Evolutionary conservation across 2,888 invertebrate species (phyloP).

Genomic region (Cantharis flavilabris): DNA sequence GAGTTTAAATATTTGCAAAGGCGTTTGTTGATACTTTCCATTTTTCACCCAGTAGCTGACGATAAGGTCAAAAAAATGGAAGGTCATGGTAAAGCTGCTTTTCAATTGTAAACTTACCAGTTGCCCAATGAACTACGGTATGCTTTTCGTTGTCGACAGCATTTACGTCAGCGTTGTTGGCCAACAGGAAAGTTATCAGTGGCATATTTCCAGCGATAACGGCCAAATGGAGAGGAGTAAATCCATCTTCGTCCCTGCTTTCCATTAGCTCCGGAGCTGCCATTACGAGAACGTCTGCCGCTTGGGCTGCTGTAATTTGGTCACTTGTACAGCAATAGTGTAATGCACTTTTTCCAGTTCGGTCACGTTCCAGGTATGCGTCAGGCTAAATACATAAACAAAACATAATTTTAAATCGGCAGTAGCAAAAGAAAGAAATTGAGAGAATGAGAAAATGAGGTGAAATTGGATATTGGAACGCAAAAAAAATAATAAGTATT

Average conservation of each 20-base stretch:
- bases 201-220: slow-evolving; percentile 92
- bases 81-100: too few species aligned
- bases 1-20: neutral
- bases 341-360: slow-evolving; percentile 83
- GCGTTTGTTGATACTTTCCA: neutral
- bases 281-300: slow-evolving; percentile 74
- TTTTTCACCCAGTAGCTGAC: neutral
- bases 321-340: slow-evolving; percentile 81
- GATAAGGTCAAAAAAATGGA: neutral
- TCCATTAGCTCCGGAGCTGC: slow-evolving; percentile 85
- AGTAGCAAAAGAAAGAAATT: neutral
- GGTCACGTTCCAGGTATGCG: slow-evolving; percentile 73
- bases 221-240: slow-evolving; percentile 93
- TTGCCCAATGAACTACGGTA: slow-evolving; percentile 97
- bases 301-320: slow-evolving; percentile 61
- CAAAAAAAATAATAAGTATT: too few species aligned
- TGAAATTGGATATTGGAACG: too few species aligned
- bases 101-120: slow-evolving; percentile 72
- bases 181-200: slow-evolving; percentile 82
- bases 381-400: slow-evolving; percentile 57
- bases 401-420: neutral
- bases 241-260: slow-evolving; percentile 89
- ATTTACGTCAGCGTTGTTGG: slow-evolving; percentile 87
- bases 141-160: slow-evolving; percentile 93
- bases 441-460: too few species aligned